Conservation (phyloP, 2,888 invertebrate species). For the Philaethria dido region DNA sequence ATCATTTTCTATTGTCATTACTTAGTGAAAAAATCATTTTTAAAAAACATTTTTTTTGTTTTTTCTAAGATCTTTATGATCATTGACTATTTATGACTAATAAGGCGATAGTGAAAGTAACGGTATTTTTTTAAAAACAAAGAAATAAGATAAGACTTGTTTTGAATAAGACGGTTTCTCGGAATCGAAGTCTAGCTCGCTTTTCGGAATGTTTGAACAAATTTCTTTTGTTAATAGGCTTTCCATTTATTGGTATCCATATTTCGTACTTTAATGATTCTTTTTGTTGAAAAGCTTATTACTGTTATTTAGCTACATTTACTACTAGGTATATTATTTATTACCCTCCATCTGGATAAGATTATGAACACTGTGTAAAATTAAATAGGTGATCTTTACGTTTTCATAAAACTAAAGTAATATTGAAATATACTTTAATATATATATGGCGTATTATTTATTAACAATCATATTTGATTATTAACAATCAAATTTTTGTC, state of each 20-base stretch:
- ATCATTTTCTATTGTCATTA: too few relatives aligned
- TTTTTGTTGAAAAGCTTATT: constrained; percentile 20
- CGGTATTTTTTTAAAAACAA: constrained; percentile 20
- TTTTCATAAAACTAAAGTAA: neutral
- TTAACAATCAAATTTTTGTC: too few relatives aligned
- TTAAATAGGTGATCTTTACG: neutral
- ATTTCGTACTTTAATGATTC: neutral
- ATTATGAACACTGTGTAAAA: neutral
- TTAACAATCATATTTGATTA: too few relatives aligned
- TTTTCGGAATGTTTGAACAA: constrained; percentile 20
- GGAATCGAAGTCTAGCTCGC: constrained; percentile 13
- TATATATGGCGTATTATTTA: too few relatives aligned
- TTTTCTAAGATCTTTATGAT: too few relatives aligned
- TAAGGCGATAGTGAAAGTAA: constrained; percentile 25
- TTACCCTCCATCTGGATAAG: neutral
- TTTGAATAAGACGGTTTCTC: constrained; percentile 17
- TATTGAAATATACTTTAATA: too few relatives aligned
- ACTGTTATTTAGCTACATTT: neutral
- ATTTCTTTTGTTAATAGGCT: constrained; percentile 23
- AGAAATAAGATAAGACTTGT: constrained; percentile 15
- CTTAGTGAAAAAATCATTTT: too few relatives aligned
- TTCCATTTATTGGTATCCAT: constrained; percentile 4
- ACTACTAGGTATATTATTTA: neutral
- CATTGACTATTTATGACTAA: constrained; percentile 15
- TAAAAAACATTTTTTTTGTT: neutral